Evolutionary conservation across 2,888 invertebrate species (phyloP).

Genomic region (Leptopilina drosophilae): DNA sequence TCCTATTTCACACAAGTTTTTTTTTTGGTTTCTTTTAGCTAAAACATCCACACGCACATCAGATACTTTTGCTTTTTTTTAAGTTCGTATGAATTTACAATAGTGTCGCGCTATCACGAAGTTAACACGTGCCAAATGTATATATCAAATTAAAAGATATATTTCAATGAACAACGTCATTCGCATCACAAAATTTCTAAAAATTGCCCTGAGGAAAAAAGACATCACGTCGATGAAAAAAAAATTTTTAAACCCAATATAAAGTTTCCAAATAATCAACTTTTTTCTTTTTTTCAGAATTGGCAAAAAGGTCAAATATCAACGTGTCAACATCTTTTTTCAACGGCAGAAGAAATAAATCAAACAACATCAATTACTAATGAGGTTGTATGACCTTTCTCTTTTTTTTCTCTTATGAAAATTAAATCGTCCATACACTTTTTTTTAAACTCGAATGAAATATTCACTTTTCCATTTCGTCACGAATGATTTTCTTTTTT

Average conservation of each 20-base stretch:
- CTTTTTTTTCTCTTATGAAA: neutral
- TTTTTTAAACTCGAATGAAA: conserved; percentile 16
- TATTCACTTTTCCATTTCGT: conserved; percentile 32
- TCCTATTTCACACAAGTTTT: conserved; percentile 25
- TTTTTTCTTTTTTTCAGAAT: neutral
- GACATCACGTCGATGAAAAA: conserved; percentile 16
- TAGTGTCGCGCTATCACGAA: conserved; percentile 40
- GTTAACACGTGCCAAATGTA: conserved; percentile 39
- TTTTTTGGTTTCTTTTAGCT: neutral
- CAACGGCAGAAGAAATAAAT: conserved; percentile 24
- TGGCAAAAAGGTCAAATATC: conserved; percentile 5
- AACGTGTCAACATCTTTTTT: conserved; percentile 22
- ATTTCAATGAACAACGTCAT: conserved; percentile 19
- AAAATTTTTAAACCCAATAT: no score
- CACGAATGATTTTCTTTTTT: conserved; percentile 57
- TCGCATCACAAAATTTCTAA: conserved; percentile 23
- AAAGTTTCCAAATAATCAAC: no score
- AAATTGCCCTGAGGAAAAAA: neutral
- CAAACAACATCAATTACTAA: conserved; percentile 33
- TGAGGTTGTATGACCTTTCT: conserved; percentile 21
- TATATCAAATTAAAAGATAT: conserved; percentile 5
- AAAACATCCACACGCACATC: conserved; percentile 33
- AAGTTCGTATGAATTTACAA: conserved; percentile 36
- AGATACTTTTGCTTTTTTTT: conserved; percentile 25
- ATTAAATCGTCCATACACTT: conserved; percentile 9